A percentile compares a stretch with the other conserved stretches of the same genome.
phyloP scores from a whole-genome alignment of 2,113 vertebrate genomes.

The Lynx canadensis region DNA sequence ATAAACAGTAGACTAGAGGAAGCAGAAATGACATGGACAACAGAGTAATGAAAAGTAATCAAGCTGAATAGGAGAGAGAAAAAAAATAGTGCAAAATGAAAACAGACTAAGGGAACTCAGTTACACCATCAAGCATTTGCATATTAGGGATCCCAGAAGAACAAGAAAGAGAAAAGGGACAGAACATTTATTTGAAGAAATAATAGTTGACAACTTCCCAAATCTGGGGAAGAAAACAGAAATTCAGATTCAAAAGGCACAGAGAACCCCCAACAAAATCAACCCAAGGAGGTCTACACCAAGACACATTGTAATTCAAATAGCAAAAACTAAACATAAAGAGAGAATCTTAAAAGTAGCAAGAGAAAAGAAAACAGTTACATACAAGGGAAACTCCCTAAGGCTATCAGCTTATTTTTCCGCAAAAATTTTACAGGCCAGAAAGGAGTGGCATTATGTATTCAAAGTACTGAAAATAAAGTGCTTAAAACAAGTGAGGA shows the following conservation, averaged over 20 bases:
- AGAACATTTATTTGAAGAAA: background rate
- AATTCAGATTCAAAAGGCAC: background rate
- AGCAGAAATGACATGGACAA: background rate
- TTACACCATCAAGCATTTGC: background rate
- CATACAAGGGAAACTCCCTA: background rate
- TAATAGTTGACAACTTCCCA: background rate
- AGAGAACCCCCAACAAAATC: background rate
- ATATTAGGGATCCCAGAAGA: background rate
- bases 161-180: background rate
- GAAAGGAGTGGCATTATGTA: background rate
- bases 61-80: background rate
- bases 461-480: background rate
- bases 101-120: background rate
- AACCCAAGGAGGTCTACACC: background rate
- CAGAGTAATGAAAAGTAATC: background rate
- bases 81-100: background rate
- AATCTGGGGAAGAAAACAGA: background rate
- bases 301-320: background rate
- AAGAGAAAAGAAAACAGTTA: background rate
- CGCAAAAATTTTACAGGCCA: background rate
- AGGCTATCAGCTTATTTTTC: background rate
- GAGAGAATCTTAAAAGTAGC: background rate
- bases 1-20: background rate
- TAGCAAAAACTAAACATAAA: background rate
- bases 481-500: background rate